Conservation (phyloP, 1,140 invertebrate genomes). For the Bombus pyrosoma region DNA sequence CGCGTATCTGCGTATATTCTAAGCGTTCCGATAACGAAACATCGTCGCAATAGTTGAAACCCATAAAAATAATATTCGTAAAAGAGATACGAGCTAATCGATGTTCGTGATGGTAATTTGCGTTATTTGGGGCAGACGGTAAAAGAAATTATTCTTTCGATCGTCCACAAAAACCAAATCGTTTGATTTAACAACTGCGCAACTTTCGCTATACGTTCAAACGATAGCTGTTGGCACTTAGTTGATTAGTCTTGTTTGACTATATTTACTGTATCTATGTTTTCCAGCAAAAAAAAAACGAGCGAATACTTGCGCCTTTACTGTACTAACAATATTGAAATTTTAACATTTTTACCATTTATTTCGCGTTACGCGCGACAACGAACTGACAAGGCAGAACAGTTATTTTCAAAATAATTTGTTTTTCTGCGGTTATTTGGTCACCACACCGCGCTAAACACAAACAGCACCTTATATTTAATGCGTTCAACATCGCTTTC, state of each 20-base stretch:
- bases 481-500: too few species aligned
- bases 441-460: too few species aligned
- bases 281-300: conserved; percentile 20
- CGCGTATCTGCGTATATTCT: neutral
- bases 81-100: neutral
- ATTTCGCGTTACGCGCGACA: neutral
- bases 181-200: neutral
- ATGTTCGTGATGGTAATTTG: neutral
- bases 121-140: neutral
- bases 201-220: conserved; percentile 26
- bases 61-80: neutral
- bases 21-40: neutral
- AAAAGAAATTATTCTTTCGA: neutral
- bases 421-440: too few species aligned
- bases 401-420: neutral
- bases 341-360: neutral
- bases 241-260: conserved; percentile 57
- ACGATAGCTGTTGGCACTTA: conserved; percentile 16
- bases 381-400: neutral
- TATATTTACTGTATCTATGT: conserved; percentile 53
- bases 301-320: neutral
- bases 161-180: neutral
- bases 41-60: neutral
- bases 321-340: neutral
- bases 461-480: too few species aligned